Evolutionary conservation across 2,888 invertebrate species (phyloP), one percentile per base, ranked within the genome.

Genomic region (Ectropis crepuscularia): DNA sequence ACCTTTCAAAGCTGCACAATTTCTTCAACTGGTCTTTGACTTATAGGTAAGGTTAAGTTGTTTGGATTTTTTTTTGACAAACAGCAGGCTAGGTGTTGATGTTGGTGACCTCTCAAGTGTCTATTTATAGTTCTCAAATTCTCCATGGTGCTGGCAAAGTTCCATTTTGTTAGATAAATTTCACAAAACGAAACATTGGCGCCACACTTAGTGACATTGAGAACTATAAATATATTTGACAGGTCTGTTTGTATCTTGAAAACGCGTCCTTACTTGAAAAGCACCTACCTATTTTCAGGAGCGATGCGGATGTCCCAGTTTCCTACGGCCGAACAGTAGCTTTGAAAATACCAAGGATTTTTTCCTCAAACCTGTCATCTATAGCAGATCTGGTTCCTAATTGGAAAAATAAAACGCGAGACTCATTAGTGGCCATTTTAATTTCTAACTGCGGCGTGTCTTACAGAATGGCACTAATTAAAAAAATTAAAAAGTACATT

Each of bases 1-100:
- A 92, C 2, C 54, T 83, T 16, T 74, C 78, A 2, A 80, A 92
- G 38, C 93, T 94, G 70, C 90, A 94, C 65, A 92, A 94, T n/a
- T 67, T 95, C 10, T 96, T 95, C 74, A 95, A 95, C 78, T 95
- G 95, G 95, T 95, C 95, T 0, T 95, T 95, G 95, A 94, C 94
- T 4, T 95, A 95, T 77, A 91, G 94, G 94, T 95, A 79, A 70
- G 49, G 39, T 9, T 9, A 5, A 39, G 39, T 39, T 39, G 39
- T 39, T 5, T 39, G 39, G 9, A 6, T 9, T 39, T 39, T 39
- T 8, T 39, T 39, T 39, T 5, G 9, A 39, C n/a, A n/a, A n/a
- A n/a, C n/a, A n/a, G n/a, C n/a, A n/a, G n/a, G n/a, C n/a, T n/a
- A n/a, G n/a, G n/a, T n/a, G n/a, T n/a, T n/a, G n/a, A n/a, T n/a